phyloP scores from a whole-genome alignment of 2,888 invertebrate genomes.

The Drosophila paucipuncta region DNA sequence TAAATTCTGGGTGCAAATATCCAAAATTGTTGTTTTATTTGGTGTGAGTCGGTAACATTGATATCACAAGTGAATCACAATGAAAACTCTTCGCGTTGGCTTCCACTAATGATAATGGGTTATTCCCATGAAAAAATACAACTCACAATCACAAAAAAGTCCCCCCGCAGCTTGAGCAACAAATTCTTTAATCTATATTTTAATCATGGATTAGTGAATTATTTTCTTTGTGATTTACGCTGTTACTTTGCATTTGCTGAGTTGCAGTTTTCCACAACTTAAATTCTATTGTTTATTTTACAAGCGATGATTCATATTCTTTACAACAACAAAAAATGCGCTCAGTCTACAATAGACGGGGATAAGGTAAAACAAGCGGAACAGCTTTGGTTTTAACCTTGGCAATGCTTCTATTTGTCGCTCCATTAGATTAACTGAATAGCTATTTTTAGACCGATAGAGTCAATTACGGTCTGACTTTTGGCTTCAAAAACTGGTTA shows the following conservation, averaged over 20 bases:
- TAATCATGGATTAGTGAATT: neutral
- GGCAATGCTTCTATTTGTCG: neutral
- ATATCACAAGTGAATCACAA: constrained; percentile 27
- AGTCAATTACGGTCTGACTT: constrained; percentile 23
- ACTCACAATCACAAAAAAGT: neutral
- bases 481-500: constrained; percentile 44
- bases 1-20: neutral
- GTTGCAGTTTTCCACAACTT: constrained; percentile 8
- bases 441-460: constrained; percentile 44
- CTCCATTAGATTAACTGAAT: constrained; percentile 18
- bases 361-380: constrained; percentile 16
- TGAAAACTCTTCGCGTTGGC: neutral
- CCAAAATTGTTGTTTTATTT: neutral
- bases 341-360: neutral
- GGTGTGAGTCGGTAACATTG: constrained; percentile 2
- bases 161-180: neutral
- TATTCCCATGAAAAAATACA: neutral
- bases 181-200: neutral
- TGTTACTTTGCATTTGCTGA: constrained; percentile 13
- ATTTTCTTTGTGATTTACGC: neutral
- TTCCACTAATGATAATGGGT: neutral
- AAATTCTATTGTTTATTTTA: neutral
- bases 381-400: neutral
- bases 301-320: constrained; percentile 12
- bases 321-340: neutral